These are phyloP conservation scores for Mirza zaza DNA, from an alignment of 2,113 vertebrate genomes.

Conservation along the genomic window DNA sequence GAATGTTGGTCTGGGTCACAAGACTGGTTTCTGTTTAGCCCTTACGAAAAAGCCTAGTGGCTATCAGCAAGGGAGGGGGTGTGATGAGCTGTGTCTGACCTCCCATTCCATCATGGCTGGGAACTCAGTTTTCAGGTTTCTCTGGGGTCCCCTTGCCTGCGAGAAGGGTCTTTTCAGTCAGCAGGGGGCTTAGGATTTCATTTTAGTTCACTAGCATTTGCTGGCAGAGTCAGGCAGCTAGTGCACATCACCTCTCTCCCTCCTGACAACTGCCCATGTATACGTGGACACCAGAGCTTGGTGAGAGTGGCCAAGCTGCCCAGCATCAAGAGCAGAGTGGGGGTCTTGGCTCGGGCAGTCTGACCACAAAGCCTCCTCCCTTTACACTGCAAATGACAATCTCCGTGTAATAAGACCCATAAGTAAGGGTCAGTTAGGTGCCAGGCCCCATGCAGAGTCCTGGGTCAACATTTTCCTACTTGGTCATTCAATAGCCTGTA, in stretches of 20 bases:
- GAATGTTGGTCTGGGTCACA: no score
- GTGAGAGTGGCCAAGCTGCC: not conserved
- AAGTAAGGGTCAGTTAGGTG: accelerated
- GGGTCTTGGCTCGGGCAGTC: no score
- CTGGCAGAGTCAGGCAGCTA: not conserved
- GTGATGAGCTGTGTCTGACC: no score
- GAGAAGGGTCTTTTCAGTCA: no score
- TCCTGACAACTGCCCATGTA: not conserved
- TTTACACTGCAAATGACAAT: not conserved
- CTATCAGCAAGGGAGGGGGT: no score
- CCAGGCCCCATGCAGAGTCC: not conserved
- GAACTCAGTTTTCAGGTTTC: no score
- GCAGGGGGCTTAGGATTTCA: no score
- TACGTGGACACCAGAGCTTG: not conserved
- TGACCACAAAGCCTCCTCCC: not conserved
- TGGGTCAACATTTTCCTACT: not conserved
- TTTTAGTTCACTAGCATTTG: not conserved
- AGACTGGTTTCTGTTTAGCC: no score
- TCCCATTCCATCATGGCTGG: no score
- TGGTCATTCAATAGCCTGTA: not conserved
- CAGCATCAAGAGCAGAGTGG: no score
- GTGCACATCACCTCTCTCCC: not conserved
- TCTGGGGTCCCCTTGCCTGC: no score
- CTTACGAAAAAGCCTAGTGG: no score
- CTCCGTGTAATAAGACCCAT: accelerated